Percentiles rank a stretch among this genome's conserved stretches.
Evolutionary conservation across 1,140 invertebrate genomes (phyloP).

Genomic region (Wasmannia auropunctata): DNA sequence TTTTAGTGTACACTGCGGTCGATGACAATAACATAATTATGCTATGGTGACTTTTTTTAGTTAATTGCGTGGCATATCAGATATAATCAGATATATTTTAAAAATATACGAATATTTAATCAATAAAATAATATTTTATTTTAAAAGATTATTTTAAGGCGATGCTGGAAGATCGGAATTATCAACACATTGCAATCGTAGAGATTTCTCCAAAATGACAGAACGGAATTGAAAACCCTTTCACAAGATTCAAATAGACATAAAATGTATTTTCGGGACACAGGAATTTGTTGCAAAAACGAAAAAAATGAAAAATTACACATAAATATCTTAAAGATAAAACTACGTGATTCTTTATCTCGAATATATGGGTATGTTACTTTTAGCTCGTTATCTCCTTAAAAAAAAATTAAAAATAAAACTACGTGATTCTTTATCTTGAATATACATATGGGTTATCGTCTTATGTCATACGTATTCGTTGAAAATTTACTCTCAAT

Average conservation of each 20-base stretch:
- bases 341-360: not conserved
- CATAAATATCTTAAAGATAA: too few relatives aligned
- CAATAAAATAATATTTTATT: not conserved
- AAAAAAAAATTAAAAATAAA: too few relatives aligned
- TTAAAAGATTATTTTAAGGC: too few relatives aligned
- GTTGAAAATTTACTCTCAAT: slow-evolving; percentile 25
- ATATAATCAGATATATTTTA: not conserved
- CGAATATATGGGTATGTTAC: not conserved
- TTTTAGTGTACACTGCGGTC: slow-evolving; percentile 2
- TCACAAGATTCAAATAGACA: too few relatives aligned
- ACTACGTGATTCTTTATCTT: not conserved
- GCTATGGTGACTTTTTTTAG: slow-evolving; percentile 6
- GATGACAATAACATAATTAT: slow-evolving; percentile 38
- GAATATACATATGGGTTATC: not conserved
- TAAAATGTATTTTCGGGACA: too few relatives aligned
- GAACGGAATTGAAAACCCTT: too few relatives aligned
- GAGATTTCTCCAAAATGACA: too few relatives aligned
- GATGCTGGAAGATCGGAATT: too few relatives aligned
- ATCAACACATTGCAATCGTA: too few relatives aligned
- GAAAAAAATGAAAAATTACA: too few relatives aligned
- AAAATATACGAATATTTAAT: not conserved
- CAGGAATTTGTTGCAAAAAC: too few relatives aligned
- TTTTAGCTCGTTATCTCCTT: too few relatives aligned
- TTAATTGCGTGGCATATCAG: not conserved
- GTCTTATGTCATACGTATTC: slow-evolving; percentile 8